Evolutionary conservation across 2,113 vertebrate genomes (phyloP), one percentile per base, ranked within the genome.

Genomic region (Casuarius casuarius): DNA sequence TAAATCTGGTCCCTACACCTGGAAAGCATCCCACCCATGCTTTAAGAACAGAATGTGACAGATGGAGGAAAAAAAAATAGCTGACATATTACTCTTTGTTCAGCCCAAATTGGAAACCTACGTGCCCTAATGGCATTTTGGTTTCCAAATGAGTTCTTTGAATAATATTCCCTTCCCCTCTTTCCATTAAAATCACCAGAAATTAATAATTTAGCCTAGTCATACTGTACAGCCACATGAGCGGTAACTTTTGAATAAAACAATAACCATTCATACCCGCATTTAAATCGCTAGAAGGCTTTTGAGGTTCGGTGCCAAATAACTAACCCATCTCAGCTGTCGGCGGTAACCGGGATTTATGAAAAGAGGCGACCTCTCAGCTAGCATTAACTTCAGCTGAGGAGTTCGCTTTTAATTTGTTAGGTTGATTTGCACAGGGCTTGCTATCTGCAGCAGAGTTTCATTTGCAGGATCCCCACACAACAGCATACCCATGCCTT

Each of bases 221-320:
- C 65, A 83, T 67, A 83, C 67, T 20, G 52, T 51, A 86, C 28
- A 78, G 52, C 81, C 89, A 94, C 44, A 56, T 17, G 40, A 95
- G 82, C 48, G 68, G 91, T 90, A 90, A 93, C 92, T 95, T 90
- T n/a, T 95, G 95, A 97, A 97, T 95, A 95, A 94, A 96, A 97
- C 87, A 96, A 93, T 87, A 95, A 92, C 84, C 54, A 74, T 87
- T 93, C 85, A 83, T 76, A 90, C 40, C 67, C 85, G 8, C 73
- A 73, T 61, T 83, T 74, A 88, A 78, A 84, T 75, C 68, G 73
- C 87, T 91, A 77, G 72, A 92, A 94, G 91, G 87, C 63, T 87
- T 87, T 35, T 89, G 89, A 92, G 67, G 54, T 70, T 91, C 81
- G 25, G 31, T 80, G 95, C 74, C 84, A 90, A 97, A 79, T 59